Evolutionary conservation across 2,797 vertebrate species (phyloP), one percentile per base, ranked within the genome.

Genomic region (Erpetoichthys calabaricus): DNA sequence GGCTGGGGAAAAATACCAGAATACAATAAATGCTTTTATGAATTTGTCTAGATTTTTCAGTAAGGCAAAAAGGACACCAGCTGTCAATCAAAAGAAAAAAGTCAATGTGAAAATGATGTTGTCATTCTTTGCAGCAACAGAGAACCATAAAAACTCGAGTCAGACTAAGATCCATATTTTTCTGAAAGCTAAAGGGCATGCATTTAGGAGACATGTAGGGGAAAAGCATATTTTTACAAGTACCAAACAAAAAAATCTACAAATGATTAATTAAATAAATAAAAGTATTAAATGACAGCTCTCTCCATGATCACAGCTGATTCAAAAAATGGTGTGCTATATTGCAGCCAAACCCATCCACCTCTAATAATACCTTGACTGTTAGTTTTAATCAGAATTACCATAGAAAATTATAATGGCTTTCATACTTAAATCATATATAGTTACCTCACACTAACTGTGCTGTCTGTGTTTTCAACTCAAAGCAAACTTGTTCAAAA

Each of bases 401-500:
- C 65, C 66, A 64, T 62, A 59, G 59, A 65, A 60, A 65, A 67
- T 69, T 63, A 69, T 56, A 57, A 61, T 62, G 55, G 61, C 55
- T 52, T 57, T 63, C 61, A 64, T 60, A 59, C 51, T 44, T 62
- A 62, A 62, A 71, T 71, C 69, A 67, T 63, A 57, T 63, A 57
- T 63, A 45, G 51, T 52, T 45, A 45, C 50, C 42, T 6, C 3
- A 44, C 8, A 56, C 8, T 4, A n/a, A 44, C 5, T 25, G 25
- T 25, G 25, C 25, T 25, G 25, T 25, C 25, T 25, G 25, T 25
- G 25, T 25, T 25, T 25, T 25, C 25, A 25, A 25, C 25, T 25
- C 25, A 25, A 25, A 25, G 25, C 25, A 25, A 25, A 25, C 25
- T 25, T 25, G 25, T 25, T 25, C 25, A 25, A 25, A 25, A 25